Evolutionary conservation across 35 echinoderm and acorn worm species (phyloP), one percentile per base, ranked within the genome.

Genomic region (Lytechinus pictus): DNA sequence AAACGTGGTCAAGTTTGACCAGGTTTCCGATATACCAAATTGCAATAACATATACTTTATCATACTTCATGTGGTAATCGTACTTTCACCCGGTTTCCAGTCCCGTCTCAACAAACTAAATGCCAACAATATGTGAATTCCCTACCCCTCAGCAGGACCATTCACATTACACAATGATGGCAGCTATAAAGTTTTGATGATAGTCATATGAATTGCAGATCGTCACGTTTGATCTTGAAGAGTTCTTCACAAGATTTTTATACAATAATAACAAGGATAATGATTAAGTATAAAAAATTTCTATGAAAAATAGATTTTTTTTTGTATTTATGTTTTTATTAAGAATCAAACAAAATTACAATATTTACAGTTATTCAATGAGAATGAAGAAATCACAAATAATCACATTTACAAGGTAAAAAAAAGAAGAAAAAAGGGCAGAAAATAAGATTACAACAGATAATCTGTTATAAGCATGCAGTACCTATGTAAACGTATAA

Each of bases 201-300:
- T 79, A 3, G 19, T 79, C 66, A 79, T 79, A 79, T 79, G 66
- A 79, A 19, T 79, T 79, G 66, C n/a, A 79, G 16, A 7, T 24
- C 19, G 66, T 79, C 66, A 79, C 66, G 66, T 79, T 16, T 79
- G 66, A 79, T 79, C 66, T 79, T 79, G 66, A 79, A 79, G 66
- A 24, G 21, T 79, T n/a, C n/a, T 79, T 79, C 66, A 79, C 4
- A 6, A 58, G n/a, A 16, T 79, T 16, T 24, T 24, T 7, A 6
- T 4, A 79, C 66, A 79, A 19, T 1, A 24, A 79, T 16, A 24
- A 79, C 8, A 24, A 79, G n/a, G n/a, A 24, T 4, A 21, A 3
- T 21, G 1, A 71, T 16, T 71, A 3, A 4, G 13, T 66, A 5
- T 9, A 4, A 66, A 66, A 1, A 66, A 4, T 66, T 66, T 5